Evolutionary conservation across 2,888 invertebrate genomes (phyloP).

Genomic region (Oithona nana): DNA sequence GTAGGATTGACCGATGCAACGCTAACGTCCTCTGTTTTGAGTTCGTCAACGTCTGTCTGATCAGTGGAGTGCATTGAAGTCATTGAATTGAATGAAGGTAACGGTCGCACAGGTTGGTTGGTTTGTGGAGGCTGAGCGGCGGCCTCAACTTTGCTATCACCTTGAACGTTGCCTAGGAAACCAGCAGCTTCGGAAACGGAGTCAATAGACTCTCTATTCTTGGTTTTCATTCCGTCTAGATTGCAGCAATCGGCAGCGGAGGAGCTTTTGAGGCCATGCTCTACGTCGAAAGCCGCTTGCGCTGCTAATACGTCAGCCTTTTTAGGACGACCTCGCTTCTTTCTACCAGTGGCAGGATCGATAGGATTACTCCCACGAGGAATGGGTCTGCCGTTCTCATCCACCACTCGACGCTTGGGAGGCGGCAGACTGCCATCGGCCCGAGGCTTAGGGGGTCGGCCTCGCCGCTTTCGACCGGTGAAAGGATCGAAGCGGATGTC

Average conservation of each 20-base stretch:
- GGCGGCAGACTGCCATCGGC: slow-evolving; percentile 33
- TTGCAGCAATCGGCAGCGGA: background rate
- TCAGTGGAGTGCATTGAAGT: background rate
- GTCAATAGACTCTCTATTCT: background rate
- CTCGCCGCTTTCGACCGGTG: slow-evolving; percentile 22
- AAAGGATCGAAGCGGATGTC: slow-evolving; percentile 7
- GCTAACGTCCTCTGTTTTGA: background rate
- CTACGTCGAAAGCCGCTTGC: background rate
- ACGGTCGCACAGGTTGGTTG: background rate
- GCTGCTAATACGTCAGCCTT: slow-evolving; percentile 21
- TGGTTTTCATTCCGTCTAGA: background rate
- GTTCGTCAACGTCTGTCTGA: background rate
- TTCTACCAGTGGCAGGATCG: slow-evolving; percentile 40
- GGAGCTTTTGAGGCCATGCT: slow-evolving; percentile 1
- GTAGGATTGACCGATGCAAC: background rate
- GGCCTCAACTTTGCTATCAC: background rate
- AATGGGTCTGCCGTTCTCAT: slow-evolving; percentile 21
- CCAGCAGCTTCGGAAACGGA: slow-evolving; percentile 16
- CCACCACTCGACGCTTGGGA: slow-evolving; percentile 25
- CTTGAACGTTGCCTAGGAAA: slow-evolving; percentile 8
- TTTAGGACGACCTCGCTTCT: slow-evolving; percentile 52
- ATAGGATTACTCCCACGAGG: slow-evolving; percentile 15
- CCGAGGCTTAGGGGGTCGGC: slow-evolving; percentile 56
- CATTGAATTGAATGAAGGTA: slow-evolving; percentile 14
- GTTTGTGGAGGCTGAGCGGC: background rate